A percentile compares a stretch with the other conserved stretches of the same genome.
Evolutionary conservation across 2,797 vertebrate species (phyloP).

Genomic region (Cuniculus paca): DNA sequence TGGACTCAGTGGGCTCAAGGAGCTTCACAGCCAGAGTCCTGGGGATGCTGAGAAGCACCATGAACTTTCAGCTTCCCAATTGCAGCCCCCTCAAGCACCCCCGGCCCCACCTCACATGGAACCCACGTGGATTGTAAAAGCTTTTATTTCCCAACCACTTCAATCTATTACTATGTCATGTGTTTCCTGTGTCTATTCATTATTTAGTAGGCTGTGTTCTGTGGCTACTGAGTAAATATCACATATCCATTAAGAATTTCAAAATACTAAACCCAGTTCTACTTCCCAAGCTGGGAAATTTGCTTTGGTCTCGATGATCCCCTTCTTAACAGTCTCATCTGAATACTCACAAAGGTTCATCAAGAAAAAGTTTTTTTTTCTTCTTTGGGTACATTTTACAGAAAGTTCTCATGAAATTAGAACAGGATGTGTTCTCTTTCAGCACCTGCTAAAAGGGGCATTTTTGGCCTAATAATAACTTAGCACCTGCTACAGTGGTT

Average conservation of each 20-base stretch:
- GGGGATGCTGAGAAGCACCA: not conserved
- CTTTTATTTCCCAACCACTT: not conserved
- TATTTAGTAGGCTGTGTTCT: conserved; percentile 16
- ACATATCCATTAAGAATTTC: not conserved
- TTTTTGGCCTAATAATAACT: conserved; percentile 54
- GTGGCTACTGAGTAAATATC: conserved; percentile 3
- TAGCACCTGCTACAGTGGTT: conserved; percentile 72
- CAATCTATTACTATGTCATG: not conserved
- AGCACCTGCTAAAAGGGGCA: conserved; percentile 49
- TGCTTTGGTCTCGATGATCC: not conserved
- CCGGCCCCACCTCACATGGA: not conserved
- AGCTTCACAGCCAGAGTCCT: not conserved
- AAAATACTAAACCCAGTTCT: not conserved
- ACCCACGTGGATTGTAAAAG: not conserved
- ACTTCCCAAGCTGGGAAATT: not conserved
- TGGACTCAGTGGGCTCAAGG: fast-evolving
- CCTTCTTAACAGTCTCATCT: not conserved
- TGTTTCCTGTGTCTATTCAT: not conserved
- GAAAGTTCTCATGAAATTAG: conserved; percentile 28
- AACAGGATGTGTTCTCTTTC: conserved; percentile 60
- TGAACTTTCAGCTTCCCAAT: not conserved
- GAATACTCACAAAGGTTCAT: not conserved
- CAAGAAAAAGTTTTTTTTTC: conserved; percentile 40
- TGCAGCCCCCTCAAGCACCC: not conserved
- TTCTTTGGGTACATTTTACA: not conserved